Base-by-base conservation (phyloP, 2,888 invertebrate species). In the Aleiodes leptofemur region DNA sequence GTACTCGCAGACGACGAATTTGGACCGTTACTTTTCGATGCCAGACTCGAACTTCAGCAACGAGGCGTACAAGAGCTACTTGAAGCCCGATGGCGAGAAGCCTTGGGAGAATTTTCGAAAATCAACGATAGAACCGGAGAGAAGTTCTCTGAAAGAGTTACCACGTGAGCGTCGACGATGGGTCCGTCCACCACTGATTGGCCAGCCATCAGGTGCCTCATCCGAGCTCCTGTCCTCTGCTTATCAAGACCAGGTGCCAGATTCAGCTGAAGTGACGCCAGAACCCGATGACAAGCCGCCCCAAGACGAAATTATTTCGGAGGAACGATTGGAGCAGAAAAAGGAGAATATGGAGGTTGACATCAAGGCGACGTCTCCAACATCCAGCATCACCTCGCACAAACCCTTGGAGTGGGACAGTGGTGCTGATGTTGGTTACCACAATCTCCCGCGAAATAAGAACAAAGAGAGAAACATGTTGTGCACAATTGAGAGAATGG, bases 391-490 rank as follows among this genome's bases (percentile, higher is more conserved):
- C 0, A 93, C 94, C 69, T 94, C 95, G 0, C 94, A 93, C 83
- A 92, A 94, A 70, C 94, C 94, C 78, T 90, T 96, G 2, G 96
- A 96, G 90, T 96, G 96, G 96, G 96, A 96, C 86, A 96, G 95
- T 51, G 93, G 96, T 31, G 96, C 95, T 0, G 96, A 96, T 90
- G 95, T 96, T 59, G 96, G 96, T 0, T 96, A 96, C 88, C 92
- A 90, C 43, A 92, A 93, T 79, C 59, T 79, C 11, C 80, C 84
- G 1, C 79, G 76, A 9, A 82, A 76, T 11, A 86, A 86, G 64
- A 91, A 91, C 84, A 91, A 91, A 14, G 90, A 91, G 34, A 92
- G 92, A 79, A 90, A 90, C 31, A 86, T 93, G 14, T 93, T 72
- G n/a, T 34, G 93, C 81, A 93, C 93, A 3, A 89, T 94, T 80